Conservation (phyloP, 2,888 invertebrate genomes). For the Selenia dentaria region DNA sequence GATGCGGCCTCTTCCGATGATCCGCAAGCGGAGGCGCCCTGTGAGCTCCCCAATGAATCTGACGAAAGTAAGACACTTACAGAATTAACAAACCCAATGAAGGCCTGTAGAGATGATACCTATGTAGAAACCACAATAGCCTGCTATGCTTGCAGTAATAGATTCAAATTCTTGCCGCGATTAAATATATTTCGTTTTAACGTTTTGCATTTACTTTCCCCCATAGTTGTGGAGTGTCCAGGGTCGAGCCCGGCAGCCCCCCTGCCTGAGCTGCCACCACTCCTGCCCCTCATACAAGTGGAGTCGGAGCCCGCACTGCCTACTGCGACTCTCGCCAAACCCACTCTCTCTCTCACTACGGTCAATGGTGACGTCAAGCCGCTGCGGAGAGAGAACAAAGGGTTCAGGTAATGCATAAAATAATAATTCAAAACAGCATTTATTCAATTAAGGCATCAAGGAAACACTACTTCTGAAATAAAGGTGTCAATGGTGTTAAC, state of each 20-base stretch:
- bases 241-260: neutral
- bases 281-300: conserved; percentile 18
- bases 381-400: conserved; percentile 70
- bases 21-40: conserved; percentile 47
- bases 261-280: conserved; percentile 5
- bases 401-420: conserved; percentile 65
- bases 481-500: no score
- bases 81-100: no score
- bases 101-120: no score
- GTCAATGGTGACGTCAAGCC: conserved; percentile 64
- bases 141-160: no score
- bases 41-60: neutral
- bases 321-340: conserved; percentile 14
- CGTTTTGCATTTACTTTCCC: no score
- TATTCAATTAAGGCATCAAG: no score
- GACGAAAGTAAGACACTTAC: neutral
- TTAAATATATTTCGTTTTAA: no score
- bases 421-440: no score
- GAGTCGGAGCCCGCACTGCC: conserved; percentile 5
- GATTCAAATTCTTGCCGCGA: no score
- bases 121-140: no score
- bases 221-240: conserved; percentile 17
- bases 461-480: no score
- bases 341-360: no score
- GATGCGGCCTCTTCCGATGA: conserved; percentile 72